A percentile compares a stretch with the other conserved stretches of the same genome.
Evolutionary conservation across 2,113 vertebrate species (phyloP).

Genomic region (Trichomycterus rosablanca): DNA sequence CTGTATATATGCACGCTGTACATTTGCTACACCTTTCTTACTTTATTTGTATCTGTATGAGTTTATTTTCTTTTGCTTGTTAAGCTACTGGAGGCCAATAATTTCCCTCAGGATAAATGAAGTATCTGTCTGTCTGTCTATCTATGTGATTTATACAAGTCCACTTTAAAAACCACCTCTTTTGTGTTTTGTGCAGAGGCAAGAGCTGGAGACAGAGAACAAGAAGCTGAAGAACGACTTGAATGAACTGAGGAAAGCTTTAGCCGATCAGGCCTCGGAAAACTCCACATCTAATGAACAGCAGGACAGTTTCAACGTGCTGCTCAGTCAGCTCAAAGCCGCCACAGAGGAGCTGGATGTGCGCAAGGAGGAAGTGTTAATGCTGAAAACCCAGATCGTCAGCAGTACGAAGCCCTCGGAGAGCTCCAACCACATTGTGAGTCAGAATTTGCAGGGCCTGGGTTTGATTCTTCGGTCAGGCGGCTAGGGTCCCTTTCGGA

Average conservation of each 20-base stretch:
- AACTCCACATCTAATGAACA: constrained; percentile 58
- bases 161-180: background rate
- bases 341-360: constrained; percentile 91
- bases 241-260: constrained; percentile 78
- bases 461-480: no score
- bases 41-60: no score
- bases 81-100: no score
- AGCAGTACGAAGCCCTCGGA: constrained; percentile 69
- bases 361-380: constrained; percentile 92
- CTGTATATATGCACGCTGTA: no score
- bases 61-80: no score
- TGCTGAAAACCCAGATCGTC: constrained; percentile 84
- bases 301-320: constrained; percentile 74
- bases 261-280: constrained; percentile 62
- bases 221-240: constrained; percentile 94
- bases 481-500: no score
- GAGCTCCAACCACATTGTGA: constrained; percentile 59
- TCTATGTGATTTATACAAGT: no score
- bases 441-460: constrained; percentile 29
- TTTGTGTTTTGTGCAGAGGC: constrained; percentile 68
- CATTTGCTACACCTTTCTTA: no score
- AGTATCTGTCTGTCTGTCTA: no score
- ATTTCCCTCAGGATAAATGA: no score
- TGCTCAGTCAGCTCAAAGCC: constrained; percentile 81
- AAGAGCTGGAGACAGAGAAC: constrained; percentile 92